These are phyloP conservation scores for Ephydatia muelleri DNA, from an alignment of 37 sponge, comb jelly and placozoan species.

Conservation along the genomic window DNA sequence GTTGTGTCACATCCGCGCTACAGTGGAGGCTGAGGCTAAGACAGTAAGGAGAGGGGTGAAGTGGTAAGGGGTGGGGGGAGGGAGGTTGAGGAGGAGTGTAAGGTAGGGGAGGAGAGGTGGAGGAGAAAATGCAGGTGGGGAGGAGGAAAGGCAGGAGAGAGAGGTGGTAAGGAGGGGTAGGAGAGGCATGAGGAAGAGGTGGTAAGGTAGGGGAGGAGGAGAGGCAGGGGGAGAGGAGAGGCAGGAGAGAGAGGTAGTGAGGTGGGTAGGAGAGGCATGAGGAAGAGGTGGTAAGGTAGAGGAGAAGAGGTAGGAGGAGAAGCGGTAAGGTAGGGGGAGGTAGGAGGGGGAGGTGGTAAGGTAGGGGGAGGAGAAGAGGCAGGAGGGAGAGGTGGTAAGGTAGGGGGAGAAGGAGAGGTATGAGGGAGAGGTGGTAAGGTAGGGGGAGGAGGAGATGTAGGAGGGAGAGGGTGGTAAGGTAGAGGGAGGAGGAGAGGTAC, in stretches of 20 bases:
- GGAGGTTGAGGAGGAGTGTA: no score
- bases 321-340: neutral
- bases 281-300: neutral
- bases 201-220: no score
- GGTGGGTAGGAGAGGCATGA: neutral
- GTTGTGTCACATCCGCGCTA: conserved; percentile 58
- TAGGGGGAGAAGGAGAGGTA: neutral
- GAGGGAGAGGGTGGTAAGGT: no score
- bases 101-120: no score
- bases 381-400: neutral
- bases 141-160: no score
- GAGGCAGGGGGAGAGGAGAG: neutral
- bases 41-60: no score
- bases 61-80: no score
- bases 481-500: no score
- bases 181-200: no score
- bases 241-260: neutral
- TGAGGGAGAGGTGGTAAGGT: neutral
- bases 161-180: no score
- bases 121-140: no score
- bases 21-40: conserved; percentile 11
- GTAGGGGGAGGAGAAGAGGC: neutral
- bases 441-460: no score
- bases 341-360: neutral
- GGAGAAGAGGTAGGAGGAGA: neutral